phyloP scores from a whole-genome alignment of 2,797 vertebrate species.

The Pangasius djambal region DNA sequence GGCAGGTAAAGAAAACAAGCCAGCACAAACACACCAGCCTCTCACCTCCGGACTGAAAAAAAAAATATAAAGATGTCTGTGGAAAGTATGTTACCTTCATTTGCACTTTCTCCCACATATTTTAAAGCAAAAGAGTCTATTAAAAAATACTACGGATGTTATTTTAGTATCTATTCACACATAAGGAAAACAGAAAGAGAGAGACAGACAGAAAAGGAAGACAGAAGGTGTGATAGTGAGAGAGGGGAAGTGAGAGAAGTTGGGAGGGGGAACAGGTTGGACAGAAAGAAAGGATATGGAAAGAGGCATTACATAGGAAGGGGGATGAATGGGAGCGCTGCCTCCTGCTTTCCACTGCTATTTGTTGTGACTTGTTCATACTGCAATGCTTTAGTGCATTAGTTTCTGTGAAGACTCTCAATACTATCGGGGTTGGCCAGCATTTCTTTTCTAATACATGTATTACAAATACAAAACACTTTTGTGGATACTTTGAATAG shows the following conservation, averaged over 20 bases:
- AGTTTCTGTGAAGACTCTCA: neutral
- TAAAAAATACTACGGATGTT: slow-evolving; percentile 10
- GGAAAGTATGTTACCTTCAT: neutral
- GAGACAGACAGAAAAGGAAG: slow-evolving; percentile 5
- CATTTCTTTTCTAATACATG: slow-evolving; percentile 14
- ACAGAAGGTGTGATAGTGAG: slow-evolving; percentile 52
- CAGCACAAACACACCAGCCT: slow-evolving; percentile 20
- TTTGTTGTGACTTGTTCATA: slow-evolving; percentile 33
- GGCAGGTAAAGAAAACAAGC: slow-evolving; percentile 22
- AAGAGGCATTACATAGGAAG: slow-evolving; percentile 34
- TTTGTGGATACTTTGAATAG: slow-evolving; percentile 25
- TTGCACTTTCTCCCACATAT: slow-evolving; percentile 17
- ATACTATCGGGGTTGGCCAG: neutral
- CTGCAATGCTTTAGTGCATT: neutral
- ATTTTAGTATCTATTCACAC: slow-evolving; percentile 25
- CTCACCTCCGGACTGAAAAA: slow-evolving; percentile 2
- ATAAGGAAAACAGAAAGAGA: slow-evolving; percentile 36
- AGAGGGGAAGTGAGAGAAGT: slow-evolving; percentile 25
- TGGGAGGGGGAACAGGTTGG: slow-evolving; percentile 14
- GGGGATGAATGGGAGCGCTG: slow-evolving; percentile 15
- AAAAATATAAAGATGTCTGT: neutral
- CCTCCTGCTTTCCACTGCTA: slow-evolving; percentile 24
- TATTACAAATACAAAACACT: slow-evolving; percentile 19
- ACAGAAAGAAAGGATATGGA: slow-evolving; percentile 32
- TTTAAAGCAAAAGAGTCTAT: slow-evolving; percentile 1